Percentiles rank a stretch among this genome's conserved stretches.
Conservation (phyloP, 2,888 invertebrate species). For the Coenonympha arcania region DNA sequence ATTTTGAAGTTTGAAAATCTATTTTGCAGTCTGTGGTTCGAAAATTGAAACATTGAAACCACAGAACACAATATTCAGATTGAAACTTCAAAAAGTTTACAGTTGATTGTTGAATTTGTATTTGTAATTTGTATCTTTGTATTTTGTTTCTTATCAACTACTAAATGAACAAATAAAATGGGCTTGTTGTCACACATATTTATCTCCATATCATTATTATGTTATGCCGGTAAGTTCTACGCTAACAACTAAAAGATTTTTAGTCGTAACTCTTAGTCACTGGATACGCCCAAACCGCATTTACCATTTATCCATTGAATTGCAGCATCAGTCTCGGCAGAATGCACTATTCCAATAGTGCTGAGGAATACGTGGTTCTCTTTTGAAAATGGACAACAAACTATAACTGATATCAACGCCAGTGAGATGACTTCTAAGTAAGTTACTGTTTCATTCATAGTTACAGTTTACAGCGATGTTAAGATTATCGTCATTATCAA, state of each 20-base stretch:
- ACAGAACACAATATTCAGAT: too few species aligned
- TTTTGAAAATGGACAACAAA: conserved; percentile 88
- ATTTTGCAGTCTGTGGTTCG: too few species aligned
- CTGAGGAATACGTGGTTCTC: conserved; percentile 93
- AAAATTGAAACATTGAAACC: too few species aligned
- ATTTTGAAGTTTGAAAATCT: too few species aligned
- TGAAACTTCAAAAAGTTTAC: too few species aligned
- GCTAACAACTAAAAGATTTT: too few species aligned
- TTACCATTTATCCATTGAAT: conserved; percentile 28
- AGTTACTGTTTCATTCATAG: conserved; percentile 19
- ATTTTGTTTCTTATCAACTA: too few species aligned
- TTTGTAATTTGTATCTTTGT: too few species aligned
- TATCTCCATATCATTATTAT: not conserved
- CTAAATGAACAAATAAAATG: not conserved
- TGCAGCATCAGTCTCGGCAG: conserved; percentile 49
- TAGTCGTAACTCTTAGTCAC: not conserved
- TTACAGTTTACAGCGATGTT: too few species aligned
- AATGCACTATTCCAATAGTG: conserved; percentile 84
- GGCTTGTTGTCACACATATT: not conserved
- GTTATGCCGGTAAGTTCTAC: conserved; percentile 5
- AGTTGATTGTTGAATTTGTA: too few species aligned
- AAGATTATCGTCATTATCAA: too few species aligned
- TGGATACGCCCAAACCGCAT: conserved; percentile 55
- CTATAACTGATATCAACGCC: conserved; percentile 86
- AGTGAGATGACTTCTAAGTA: conserved; percentile 81